Percentiles rank a stretch among this genome's conserved stretches.
phyloP scores from a whole-genome alignment of 2,888 invertebrate genomes.

The Hyposoter didymator region DNA sequence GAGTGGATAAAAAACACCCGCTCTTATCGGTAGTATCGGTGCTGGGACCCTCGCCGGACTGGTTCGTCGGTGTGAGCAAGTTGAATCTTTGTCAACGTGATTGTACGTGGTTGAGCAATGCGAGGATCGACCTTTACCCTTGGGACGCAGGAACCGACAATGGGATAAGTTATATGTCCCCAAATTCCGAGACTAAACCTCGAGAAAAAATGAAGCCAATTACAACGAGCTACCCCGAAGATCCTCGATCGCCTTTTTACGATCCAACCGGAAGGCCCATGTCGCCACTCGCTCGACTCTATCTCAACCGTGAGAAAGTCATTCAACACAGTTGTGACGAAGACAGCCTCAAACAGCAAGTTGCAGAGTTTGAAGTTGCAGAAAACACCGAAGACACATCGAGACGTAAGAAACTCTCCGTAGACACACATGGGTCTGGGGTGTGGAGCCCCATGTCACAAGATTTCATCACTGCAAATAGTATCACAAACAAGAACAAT shows the following conservation, averaged over 20 bases:
- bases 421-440: too few species aligned
- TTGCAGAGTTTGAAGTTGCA: constrained; percentile 79
- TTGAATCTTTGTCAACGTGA: constrained; percentile 95
- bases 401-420: constrained; percentile 82
- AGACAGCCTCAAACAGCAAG: constrained; percentile 77
- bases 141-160: constrained; percentile 98
- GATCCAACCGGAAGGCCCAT: constrained; percentile 91
- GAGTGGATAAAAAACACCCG: constrained; percentile 96
- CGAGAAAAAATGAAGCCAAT: constrained; percentile 94
- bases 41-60: constrained; percentile 98
- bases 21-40: constrained; percentile 97
- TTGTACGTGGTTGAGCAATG: constrained; percentile 95
- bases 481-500: too few species aligned
- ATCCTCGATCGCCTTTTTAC: constrained; percentile 96
- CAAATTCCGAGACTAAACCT: constrained; percentile 93
- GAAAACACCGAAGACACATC: constrained; percentile 85
- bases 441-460: too few species aligned
- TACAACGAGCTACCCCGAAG: constrained; percentile 93
- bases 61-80: constrained; percentile 97
- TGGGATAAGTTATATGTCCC: constrained; percentile 94
- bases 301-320: constrained; percentile 91
- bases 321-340: constrained; percentile 92
- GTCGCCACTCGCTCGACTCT: constrained; percentile 94
- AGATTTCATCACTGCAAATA: too few species aligned
- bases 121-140: constrained; percentile 94